phyloP scores from a whole-genome alignment of 2,113 vertebrate genomes.

The Neodon shergylaensis region DNA sequence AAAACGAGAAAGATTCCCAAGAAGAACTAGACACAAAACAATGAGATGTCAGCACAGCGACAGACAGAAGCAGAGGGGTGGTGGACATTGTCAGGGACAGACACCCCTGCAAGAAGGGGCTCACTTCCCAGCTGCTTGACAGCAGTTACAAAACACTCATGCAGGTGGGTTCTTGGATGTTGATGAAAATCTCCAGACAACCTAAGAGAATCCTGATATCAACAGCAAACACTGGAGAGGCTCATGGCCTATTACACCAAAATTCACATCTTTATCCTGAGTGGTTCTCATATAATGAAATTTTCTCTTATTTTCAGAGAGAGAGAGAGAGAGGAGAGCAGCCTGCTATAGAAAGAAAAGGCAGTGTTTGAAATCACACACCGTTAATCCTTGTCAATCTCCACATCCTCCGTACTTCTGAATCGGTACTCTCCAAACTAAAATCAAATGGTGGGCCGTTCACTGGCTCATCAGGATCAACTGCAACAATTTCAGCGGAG shows the following conservation, averaged over 20 bases:
- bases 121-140: background rate
- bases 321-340: background rate
- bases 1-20: background rate
- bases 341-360: background rate
- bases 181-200: background rate
- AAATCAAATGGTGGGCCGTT: constrained; percentile 86
- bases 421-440: constrained; percentile 69
- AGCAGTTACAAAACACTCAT: background rate
- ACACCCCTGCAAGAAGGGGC: too few species aligned
- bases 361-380: constrained; percentile 70
- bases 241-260: background rate
- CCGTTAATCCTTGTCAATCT: constrained; percentile 84
- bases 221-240: background rate
- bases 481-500: constrained; percentile 72
- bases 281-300: background rate
- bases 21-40: background rate
- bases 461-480: constrained; percentile 84
- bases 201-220: background rate
- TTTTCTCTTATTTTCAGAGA: background rate
- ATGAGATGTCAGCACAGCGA: accelerated
- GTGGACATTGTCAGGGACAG: background rate
- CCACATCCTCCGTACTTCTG: constrained; percentile 83
- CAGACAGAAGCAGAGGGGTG: background rate
- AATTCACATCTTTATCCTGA: background rate
- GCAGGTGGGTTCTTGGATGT: accelerated